Base-by-base conservation (phyloP, 2,797 vertebrate species). In the Phrynocephalus forsythii region DNA sequence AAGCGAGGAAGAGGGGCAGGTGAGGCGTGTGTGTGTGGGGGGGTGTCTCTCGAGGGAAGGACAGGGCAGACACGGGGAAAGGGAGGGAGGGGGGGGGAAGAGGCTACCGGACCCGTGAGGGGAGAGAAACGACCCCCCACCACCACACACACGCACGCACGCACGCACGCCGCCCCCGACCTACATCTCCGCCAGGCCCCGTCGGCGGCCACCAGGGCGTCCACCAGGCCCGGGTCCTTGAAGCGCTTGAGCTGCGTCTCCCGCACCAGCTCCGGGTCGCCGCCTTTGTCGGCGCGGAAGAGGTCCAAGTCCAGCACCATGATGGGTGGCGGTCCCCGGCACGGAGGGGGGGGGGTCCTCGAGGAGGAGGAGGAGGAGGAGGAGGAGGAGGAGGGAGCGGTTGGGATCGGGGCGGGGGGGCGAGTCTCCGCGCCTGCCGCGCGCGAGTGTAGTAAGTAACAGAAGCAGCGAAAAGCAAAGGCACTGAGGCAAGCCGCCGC, bases 301-400 rank as follows among this genome's bases (percentile, higher is more conserved):
- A 98, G 94, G 90, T 99, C 99, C 88, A 99, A 92, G 83, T 99
- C 98, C 83, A 99, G 96, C 95, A 99, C 99, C 98, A 99, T 99
- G 86, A 82, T 92, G 68, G 72, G 2, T 7, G 2, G 13, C 56
- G 6, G 20, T 7, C 22, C 22, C 24, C 0, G 3, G n/a, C 7
- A 2, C 7, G 18, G 52, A 30, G 9, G 13, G 26, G 0, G 85
- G 1, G 6, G 50, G 5, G 20, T 16, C 28, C 4, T n/a, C 18
- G 2, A 60, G 52, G 56, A 9, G 56, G 15, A 6, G 15, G 7
- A n/a, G n/a, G 2, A 60, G 52, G 56, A 9, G 56, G 15, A 6
- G 15, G 7, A n/a, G n/a, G 2, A 60, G 52, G 56, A 9, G 56
- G 15, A 6, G 15, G 7, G 56, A 60, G 56, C 38, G 38, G 38